Percentiles rank a stretch among this genome's conserved stretches.
Conservation (phyloP, 2,888 invertebrate species). For the Melangyna quadrimaculata region DNA sequence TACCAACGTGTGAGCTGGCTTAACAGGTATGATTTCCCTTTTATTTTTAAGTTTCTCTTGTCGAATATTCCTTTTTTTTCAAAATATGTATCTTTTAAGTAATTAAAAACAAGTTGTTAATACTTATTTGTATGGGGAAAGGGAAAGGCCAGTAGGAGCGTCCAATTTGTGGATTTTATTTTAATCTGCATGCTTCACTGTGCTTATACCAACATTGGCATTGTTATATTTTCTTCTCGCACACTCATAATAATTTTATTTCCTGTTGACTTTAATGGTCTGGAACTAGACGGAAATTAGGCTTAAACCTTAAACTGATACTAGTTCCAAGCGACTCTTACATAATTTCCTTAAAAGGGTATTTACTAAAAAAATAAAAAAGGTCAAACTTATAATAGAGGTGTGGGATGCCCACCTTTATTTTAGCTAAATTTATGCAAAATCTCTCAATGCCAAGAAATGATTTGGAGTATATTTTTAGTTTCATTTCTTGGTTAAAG, state of each 20-base stretch:
- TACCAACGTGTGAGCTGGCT: too few species aligned
- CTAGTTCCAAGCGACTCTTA: background rate
- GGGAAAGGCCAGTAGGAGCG: too few species aligned
- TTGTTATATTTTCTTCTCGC: background rate
- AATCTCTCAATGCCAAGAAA: constrained; percentile 12
- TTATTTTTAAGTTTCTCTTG: too few species aligned
- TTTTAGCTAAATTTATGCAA: constrained; percentile 5
- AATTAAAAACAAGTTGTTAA: too few species aligned
- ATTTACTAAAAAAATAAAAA: background rate
- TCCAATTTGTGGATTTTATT: background rate
- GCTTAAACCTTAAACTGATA: too few species aligned
- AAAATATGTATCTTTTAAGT: too few species aligned
- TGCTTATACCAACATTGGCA: background rate
- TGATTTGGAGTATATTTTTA: background rate
- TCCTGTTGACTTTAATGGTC: background rate
- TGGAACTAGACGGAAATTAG: background rate
- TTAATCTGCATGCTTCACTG: background rate
- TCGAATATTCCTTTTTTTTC: too few species aligned
- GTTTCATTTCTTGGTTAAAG: background rate
- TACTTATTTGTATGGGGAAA: too few species aligned
- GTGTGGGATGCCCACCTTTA: constrained; percentile 8
- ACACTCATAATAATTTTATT: background rate
- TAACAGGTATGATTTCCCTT: too few species aligned
- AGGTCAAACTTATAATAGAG: background rate
- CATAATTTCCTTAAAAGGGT: constrained; percentile 7